phyloP scores from a whole-genome alignment of 1,140 invertebrate genomes.

The Listronotus oregonensis region DNA sequence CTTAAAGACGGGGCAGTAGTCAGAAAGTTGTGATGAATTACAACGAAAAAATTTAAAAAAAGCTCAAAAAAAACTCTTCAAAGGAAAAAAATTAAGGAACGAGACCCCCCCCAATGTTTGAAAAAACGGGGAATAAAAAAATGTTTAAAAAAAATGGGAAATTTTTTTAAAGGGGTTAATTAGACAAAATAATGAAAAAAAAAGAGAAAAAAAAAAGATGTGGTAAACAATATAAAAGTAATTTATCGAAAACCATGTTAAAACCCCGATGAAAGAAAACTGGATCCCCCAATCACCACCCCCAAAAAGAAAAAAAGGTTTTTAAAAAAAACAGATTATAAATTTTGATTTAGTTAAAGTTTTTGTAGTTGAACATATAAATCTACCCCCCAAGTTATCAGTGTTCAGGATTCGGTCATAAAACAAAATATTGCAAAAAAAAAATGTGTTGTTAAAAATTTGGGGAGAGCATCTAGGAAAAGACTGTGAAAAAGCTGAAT shows the following conservation, averaged over 20 bases:
- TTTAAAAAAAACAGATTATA: slow-evolving; percentile 20
- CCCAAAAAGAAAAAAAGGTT: slow-evolving; percentile 23
- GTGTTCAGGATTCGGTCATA: too few relatives aligned
- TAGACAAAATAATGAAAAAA: slow-evolving; percentile 18
- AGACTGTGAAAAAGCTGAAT: not conserved
- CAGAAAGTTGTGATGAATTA: too few relatives aligned
- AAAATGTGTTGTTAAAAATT: too few relatives aligned
- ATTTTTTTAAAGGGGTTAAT: slow-evolving; percentile 13
- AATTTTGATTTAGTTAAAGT: slow-evolving; percentile 25
- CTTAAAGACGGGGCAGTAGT: too few relatives aligned
- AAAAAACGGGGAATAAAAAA: slow-evolving; percentile 5
- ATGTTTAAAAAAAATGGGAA: not conserved
- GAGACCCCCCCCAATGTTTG: too few relatives aligned
- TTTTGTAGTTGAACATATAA: slow-evolving; percentile 19
- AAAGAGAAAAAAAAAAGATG: not conserved
- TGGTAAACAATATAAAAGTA: too few relatives aligned
- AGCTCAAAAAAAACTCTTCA: too few relatives aligned
- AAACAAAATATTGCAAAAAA: too few relatives aligned
- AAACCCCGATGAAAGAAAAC: slow-evolving; percentile 15
- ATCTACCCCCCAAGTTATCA: not conserved
- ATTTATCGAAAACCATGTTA: too few relatives aligned
- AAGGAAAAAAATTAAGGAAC: too few relatives aligned
- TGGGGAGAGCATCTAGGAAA: not conserved
- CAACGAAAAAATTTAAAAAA: too few relatives aligned
- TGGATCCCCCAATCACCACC: slow-evolving; percentile 26